Conservation (phyloP, 2,113 vertebrate genomes). For the Arvicanthis niloticus region DNA sequence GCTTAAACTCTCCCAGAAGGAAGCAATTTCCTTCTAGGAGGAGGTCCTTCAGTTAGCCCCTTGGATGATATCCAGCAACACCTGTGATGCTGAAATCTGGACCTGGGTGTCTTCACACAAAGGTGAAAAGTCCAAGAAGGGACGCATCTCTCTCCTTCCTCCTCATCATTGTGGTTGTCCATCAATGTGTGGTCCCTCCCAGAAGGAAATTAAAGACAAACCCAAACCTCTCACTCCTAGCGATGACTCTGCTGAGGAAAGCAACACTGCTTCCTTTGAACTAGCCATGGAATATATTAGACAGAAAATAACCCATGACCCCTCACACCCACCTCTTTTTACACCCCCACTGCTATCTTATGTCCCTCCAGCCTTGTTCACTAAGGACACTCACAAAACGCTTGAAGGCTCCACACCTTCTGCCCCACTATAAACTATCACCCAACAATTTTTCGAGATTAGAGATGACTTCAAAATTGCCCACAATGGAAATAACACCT, state of each 20-base stretch:
- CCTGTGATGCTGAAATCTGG: no score
- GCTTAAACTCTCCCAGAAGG: not conserved
- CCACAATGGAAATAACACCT: not conserved
- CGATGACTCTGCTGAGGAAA: not conserved
- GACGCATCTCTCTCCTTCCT: not conserved
- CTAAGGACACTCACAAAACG: not conserved
- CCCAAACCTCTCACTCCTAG: not conserved
- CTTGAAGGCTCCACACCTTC: not conserved
- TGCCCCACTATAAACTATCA: not conserved
- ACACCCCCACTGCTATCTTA: not conserved
- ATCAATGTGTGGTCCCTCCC: not conserved
- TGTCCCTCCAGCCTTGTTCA: not conserved
- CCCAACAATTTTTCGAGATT: not conserved
- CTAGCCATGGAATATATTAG: not conserved
- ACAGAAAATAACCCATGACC: not conserved
- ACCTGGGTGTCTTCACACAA: no score
- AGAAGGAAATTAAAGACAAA: not conserved
- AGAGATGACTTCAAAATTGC: not conserved
- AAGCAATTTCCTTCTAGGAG: not conserved
- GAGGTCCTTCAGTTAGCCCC: not conserved
- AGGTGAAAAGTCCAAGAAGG: not conserved
- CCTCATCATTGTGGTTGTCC: not conserved
- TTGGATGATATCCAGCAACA: not conserved
- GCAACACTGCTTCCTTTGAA: not conserved
- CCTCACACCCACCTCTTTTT: not conserved